phyloP scores from a whole-genome alignment of 2,888 invertebrate genomes.

The Ichneumoninae sp. region DNA sequence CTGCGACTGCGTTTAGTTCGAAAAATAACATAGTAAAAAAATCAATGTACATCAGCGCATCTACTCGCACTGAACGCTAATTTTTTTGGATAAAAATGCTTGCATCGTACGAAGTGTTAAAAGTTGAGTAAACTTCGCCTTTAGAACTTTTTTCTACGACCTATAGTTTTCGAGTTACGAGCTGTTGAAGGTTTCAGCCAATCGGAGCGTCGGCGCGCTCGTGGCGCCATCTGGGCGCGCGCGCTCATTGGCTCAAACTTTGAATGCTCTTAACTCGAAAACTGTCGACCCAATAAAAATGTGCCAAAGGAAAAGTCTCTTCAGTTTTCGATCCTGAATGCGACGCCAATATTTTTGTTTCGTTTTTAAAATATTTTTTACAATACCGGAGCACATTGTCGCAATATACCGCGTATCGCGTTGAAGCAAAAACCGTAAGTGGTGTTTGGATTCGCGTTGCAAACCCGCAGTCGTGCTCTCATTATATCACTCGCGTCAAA shows the following conservation, averaged over 20 bases:
- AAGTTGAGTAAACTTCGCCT: neutral
- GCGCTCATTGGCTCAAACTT: constrained; percentile 2
- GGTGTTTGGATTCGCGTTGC: constrained; percentile 73
- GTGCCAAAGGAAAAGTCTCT: neutral
- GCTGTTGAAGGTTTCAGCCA: neutral
- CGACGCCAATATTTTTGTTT: constrained; percentile 59
- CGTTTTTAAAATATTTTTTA: neutral
- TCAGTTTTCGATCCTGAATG: neutral
- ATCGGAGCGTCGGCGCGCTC: neutral
- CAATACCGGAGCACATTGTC: neutral
- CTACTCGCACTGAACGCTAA: neutral
- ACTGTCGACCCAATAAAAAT: neutral
- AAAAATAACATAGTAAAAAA: neutral
- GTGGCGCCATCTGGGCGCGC: neutral
- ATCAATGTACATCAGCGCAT: neutral
- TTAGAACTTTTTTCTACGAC: neutral
- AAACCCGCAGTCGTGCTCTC: constrained; percentile 63
- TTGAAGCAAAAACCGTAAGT: constrained; percentile 37
- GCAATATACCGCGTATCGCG: neutral
- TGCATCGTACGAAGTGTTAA: neutral
- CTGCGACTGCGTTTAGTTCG: neutral
- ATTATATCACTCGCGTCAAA: constrained; percentile 71
- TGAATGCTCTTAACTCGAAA: neutral
- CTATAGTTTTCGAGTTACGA: neutral
- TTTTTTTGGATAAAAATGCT: neutral